Evolutionary conservation across 2,888 invertebrate species (phyloP), one percentile per base, ranked within the genome.

Genomic region (Lasioglossum figueresi): DNA sequence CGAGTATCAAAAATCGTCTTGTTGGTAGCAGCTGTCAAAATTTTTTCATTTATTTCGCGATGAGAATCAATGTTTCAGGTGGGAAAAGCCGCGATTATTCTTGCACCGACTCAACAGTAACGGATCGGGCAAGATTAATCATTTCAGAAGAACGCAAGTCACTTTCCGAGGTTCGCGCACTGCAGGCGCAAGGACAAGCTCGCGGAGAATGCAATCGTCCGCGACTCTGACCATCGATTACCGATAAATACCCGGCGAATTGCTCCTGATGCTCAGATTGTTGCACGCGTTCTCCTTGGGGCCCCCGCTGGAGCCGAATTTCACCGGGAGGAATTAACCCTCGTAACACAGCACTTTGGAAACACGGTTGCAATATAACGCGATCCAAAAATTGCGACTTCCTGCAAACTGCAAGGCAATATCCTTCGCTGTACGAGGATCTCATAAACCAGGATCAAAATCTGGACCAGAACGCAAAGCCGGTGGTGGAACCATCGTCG

Each of bases 231-330:
- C 85, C 86, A 91, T 91, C 90, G 88, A 91, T 91, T 86, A 86
- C 81, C 89, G 89, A 91, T 91, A 89, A 91, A 89, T 86, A 83
- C 86, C 76, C 81, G 81, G 73, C 74, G 76, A 79, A 83, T 83
- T 84, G 88, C 83, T 81, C 83, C 79, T 71, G 80, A 85, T 81
- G 87, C 83, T 86, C 81, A 84, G 80, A 88, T 85, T 88, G 83
- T 88, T 85, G 86, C 88, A 79, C 79, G 77, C 70, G 84, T 80
- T 86, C 76, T 76, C 84, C 70, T 85, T 45, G 56, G 43, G 34
- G 23, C 23, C 31, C 31, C 27, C 72, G 71, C n/a, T 59, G 40
- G 48, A 76, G 48, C 34, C 79, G 78, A 79, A 80, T 82, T 84
- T 80, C 86, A 63, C 80, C 68, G 80, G 79, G 34, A 56, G 72